A percentile compares a stretch with the other conserved stretches of the same genome.
These are phyloP conservation scores for Microcaecilia unicolor DNA, from an alignment of 2,797 vertebrate genomes.

Conservation along the genomic window DNA sequence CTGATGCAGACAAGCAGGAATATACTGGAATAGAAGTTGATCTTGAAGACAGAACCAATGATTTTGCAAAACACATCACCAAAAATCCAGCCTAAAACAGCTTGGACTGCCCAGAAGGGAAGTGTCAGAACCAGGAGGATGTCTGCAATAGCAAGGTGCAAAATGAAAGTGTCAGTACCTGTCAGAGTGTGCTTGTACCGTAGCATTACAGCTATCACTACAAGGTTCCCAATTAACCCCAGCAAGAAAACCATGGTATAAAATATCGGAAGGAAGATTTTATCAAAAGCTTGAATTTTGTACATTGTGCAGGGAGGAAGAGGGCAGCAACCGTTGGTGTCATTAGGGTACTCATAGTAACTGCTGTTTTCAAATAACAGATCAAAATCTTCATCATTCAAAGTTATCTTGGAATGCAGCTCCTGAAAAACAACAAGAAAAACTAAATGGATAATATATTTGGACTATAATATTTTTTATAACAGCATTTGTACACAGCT, in stretches of 20 bases:
- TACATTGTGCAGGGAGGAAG: slow-evolving; percentile 28
- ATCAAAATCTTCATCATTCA: background rate
- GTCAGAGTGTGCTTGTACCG: slow-evolving; percentile 39
- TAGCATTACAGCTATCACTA: slow-evolving; percentile 55
- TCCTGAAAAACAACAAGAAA: no score
- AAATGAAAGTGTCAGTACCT: slow-evolving; percentile 70
- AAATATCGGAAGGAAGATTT: slow-evolving; percentile 51
- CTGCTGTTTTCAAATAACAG: background rate
- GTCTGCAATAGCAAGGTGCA: slow-evolving; percentile 66
- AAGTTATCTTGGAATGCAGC: no score
- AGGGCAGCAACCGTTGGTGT: background rate
- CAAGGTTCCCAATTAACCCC: slow-evolving; percentile 62
- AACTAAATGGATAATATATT: no score
- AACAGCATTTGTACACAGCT: no score
- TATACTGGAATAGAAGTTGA: slow-evolving; percentile 51
- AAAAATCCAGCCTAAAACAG: slow-evolving; percentile 58
- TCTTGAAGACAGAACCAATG: slow-evolving; percentile 62
- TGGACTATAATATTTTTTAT: no score
- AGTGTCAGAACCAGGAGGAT: slow-evolving; percentile 63
- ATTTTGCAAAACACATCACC: slow-evolving; percentile 62
- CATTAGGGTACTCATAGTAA: background rate
- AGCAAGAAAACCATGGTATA: slow-evolving; percentile 49
- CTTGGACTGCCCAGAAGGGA: slow-evolving; percentile 62
- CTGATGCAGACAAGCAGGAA: slow-evolving; percentile 49
- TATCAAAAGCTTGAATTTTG: slow-evolving; percentile 41